Evolutionary conservation across 35 echinoderm and acorn worm genomes (phyloP).

Genomic region (Lytechinus variegatus): DNA sequence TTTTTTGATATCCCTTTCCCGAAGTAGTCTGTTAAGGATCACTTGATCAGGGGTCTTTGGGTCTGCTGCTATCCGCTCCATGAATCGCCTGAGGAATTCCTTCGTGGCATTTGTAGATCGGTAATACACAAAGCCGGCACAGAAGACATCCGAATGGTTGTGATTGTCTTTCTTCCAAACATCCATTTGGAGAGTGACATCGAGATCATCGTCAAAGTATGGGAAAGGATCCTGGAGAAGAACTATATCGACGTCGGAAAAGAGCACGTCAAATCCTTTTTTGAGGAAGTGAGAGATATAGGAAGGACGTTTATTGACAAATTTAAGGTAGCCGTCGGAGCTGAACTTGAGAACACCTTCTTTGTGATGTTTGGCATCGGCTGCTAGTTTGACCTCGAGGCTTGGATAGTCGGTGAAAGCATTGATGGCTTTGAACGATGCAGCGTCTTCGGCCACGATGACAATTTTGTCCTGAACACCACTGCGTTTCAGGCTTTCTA

Average conservation of each 20-base stretch:
- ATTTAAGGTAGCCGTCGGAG: background rate
- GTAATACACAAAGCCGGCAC: background rate
- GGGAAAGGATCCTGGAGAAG: constrained; percentile 1
- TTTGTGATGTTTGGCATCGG: background rate
- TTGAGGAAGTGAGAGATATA: background rate
- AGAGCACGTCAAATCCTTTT: background rate
- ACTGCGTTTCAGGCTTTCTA: background rate
- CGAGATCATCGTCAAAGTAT: background rate
- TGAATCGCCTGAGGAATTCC: background rate
- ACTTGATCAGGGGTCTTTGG: background rate
- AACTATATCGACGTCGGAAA: background rate
- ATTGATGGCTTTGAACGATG: background rate
- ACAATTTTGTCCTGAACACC: background rate
- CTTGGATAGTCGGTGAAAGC: background rate
- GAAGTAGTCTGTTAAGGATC: background rate
- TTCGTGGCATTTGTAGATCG: background rate
- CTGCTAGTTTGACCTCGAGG: background rate
- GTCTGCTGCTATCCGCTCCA: background rate
- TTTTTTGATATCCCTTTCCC: background rate
- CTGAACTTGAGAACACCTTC: background rate
- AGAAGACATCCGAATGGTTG: background rate
- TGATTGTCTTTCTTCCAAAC: background rate
- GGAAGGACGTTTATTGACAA: background rate
- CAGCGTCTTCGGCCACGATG: background rate
- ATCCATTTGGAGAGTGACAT: background rate